Base-by-base conservation (phyloP, 2,113 vertebrate genomes). In the Microcebus jonahi region DNA sequence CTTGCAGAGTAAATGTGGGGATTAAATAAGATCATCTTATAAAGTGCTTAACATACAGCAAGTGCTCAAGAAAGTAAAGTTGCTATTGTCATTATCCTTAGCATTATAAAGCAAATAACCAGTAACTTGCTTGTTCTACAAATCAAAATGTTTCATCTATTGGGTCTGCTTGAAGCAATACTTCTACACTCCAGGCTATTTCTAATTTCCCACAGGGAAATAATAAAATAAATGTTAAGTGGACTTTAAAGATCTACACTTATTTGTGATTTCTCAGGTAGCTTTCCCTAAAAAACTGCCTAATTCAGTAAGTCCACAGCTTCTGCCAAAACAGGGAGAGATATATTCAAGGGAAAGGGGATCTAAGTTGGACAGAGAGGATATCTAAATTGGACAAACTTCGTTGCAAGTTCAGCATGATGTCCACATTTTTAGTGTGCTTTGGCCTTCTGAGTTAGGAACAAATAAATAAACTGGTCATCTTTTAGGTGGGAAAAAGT, bases 41-140 rank as follows among this genome's bases (percentile, higher is more conserved):
- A 25, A 96, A 89, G 77, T 87, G 36, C 15, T 91, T 94, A 63
- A 39, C 10, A 95, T 59, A 68, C 0, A 71, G 36, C 90, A 90
- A 86, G 20, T 91, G 10, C 23, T 82, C 14, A 85, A 79, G 90
- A 76, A 61, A 45, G 27, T 57, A 92, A 12, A 53, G 34, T 63
- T 85, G 15, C 21, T 75, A 73, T n/a, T 85, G 10, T 85, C 27
- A 96, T 92, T 91, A 89, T 73, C 48, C 50, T 90, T 79, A 76
- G 45, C 59, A 90, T 87, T 45, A 96, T 93, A 67, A 80, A 55
- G 50, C 53, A 95, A 95, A 92, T 88, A 89, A 81, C 73, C n/a
- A 93, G 25, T 36, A 50, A 75, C 18, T 65, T 73, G 8, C 21
- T 79, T 77, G 17, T 70, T 88, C 29, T 79, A 29, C 65, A 67